phyloP scores from a whole-genome alignment of 2,797 vertebrate species.

The Distichodus sexfasciatus region DNA sequence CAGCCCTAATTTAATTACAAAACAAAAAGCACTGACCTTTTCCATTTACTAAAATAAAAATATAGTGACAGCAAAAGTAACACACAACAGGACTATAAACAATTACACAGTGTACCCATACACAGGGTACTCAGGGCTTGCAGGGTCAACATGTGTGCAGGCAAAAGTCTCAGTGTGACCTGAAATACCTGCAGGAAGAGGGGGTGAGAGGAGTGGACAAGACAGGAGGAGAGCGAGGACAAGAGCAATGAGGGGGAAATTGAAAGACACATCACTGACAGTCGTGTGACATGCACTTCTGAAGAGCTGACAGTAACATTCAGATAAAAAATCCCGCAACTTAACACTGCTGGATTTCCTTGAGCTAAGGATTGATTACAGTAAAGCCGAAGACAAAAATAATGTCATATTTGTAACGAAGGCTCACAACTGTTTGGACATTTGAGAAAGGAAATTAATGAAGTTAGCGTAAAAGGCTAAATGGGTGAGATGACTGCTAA shows the following conservation, averaged over 20 bases:
- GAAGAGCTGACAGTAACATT: background rate
- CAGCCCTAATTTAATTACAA: too few relatives aligned
- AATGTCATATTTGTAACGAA: slow-evolving; percentile 18
- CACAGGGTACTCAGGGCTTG: too few relatives aligned
- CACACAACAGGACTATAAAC: too few relatives aligned
- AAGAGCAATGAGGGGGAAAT: slow-evolving; percentile 1
- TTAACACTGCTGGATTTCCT: background rate
- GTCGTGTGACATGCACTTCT: slow-evolving; percentile 2
- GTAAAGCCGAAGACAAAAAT: background rate
- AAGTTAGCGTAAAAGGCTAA: background rate
- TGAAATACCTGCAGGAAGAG: background rate
- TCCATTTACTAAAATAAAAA: too few relatives aligned
- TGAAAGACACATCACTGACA: background rate
- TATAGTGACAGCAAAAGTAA: too few relatives aligned
- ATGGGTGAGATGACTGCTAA: slow-evolving; percentile 6
- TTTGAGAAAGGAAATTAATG: slow-evolving; percentile 12
- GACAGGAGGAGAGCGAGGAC: background rate
- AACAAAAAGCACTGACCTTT: too few relatives aligned
- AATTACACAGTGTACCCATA: too few relatives aligned
- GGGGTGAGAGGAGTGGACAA: background rate
- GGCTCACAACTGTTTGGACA: slow-evolving; percentile 19
- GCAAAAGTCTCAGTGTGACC: background rate
- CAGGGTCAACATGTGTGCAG: background rate
- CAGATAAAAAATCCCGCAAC: background rate
- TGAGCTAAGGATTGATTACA: background rate